Evolutionary conservation across 2,113 vertebrate genomes (phyloP), one percentile per base, ranked within the genome.

Genomic region (Megaleporinus macrocephalus): DNA sequence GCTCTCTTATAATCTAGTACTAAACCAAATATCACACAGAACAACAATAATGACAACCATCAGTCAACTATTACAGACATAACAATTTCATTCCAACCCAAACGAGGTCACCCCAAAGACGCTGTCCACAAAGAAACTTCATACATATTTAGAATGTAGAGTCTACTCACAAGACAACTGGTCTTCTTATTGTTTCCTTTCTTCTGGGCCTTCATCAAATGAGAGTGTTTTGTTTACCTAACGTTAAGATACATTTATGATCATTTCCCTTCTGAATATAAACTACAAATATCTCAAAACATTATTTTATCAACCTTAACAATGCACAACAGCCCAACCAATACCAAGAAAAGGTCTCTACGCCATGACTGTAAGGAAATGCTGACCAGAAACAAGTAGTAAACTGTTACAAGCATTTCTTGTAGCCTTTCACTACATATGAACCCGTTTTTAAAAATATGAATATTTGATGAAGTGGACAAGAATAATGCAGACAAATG

Each of bases 1-100:
- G 20, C 15, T n/a, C 29, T n/a, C 41, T 73, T 26, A 65, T 51
- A 53, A 80, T 80, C 20, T 73, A 36, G 53, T 13, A 65, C 51
- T 66, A 33, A 62, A 57, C 13, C 24, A 24, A 6, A 33, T 79
- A 66, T 73, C 53, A 70, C 15, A 59, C 53, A 65, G 26, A 59
- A 53, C 10, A 18, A 30, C 14, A 14, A 51, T 51, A 16, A 44
- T 26, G 22, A 24, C 36, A 24, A 11, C 27, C 62, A 65, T 65
- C 62, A 65, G 27, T 30, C 26, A 20, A 36, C 27, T 3, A 26
- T 3, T 24, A 65, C 14, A 75, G 79, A 12, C 59, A 81, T 59
- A 75, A 74, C 62, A 69, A 26, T 59, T 18, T 4, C 9, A 68
- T 70, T 70, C 24, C 66, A 70, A 33, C 20, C 22, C 20, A 36